Conservation (phyloP, 2,797 vertebrate species). For the Alauda arvensis region DNA sequence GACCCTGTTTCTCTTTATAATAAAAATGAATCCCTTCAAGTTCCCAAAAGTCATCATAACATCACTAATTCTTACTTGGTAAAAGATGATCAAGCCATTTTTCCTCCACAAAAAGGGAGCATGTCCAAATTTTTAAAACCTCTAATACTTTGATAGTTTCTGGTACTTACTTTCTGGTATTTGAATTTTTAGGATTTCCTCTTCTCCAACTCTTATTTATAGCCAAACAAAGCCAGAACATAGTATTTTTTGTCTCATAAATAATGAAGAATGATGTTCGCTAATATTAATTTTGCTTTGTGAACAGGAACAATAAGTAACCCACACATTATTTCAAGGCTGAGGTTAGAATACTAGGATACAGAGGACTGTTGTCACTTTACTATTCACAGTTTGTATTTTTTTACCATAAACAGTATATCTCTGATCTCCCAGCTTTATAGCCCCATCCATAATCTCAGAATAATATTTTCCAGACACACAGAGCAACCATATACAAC, state of each 20-base stretch:
- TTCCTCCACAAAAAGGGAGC: not conserved
- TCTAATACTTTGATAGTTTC: not conserved
- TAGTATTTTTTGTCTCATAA: not conserved
- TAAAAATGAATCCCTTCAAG: not conserved
- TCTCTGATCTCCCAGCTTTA: slow-evolving; percentile 25
- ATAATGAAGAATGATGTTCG: not conserved
- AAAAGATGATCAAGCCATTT: not conserved
- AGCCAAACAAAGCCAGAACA: not conserved
- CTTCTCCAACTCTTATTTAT: not conserved
- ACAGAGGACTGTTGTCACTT: not conserved
- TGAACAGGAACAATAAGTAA: not conserved
- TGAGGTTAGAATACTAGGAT: not conserved
- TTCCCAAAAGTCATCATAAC: not conserved
- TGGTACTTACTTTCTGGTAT: not conserved
- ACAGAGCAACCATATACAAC: not conserved
- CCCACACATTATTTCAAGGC: not conserved
- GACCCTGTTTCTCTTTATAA: not conserved
- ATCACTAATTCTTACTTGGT: not conserved
- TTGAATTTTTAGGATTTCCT: not conserved
- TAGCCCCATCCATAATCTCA: not conserved
- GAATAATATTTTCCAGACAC: slow-evolving; percentile 45
- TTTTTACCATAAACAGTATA: slow-evolving; percentile 41
- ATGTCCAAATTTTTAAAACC: not conserved
- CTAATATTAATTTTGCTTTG: not conserved
- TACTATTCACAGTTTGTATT: slow-evolving; percentile 10